Base-by-base conservation (phyloP, 2,888 invertebrate genomes). In the Plemyria rubiginata region DNA sequence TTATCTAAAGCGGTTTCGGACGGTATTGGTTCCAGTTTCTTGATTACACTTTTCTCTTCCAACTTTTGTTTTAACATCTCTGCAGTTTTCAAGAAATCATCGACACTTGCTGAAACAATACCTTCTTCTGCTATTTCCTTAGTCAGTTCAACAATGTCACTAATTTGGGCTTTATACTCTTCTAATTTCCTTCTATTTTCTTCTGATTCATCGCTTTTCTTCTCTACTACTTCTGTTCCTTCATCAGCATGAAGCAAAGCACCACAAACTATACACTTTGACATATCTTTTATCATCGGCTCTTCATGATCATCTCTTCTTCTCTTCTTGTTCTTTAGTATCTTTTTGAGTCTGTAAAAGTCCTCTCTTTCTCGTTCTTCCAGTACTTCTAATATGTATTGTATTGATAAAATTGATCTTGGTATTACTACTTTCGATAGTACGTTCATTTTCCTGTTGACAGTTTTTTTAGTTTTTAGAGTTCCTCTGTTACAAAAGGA, bases 311-410 rank as follows among this genome's bases (percentile, higher is more conserved):
- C n/a, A 1, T 64, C 43, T 9, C 60, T 52, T 9, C 60, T 60
- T 55, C 59, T 76, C 13, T 65, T 68, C 62, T 79, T 80, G 4
- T 73, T 65, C 38, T 75, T 67, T 22, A 78, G 53, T 4, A 81
- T 71, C 56, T 75, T 79, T 69, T 81, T 82, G 0, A 80, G 48
- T 68, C 82, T 73, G 50, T 71, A 82, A 38, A 79, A 79, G 7
- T 82, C 78, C 48, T 83, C 81, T 68, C 83, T 76, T 0, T 69
- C 78, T 5, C 68, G 51, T 60, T 84, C 83, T 61, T 82, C 80
- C 15, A 84, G 40, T 62, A 78, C 76, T 12, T 66, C 60, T 9
- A 68, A 45, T 43, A 83, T 82, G 41, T 83, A 84, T 6, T 43
- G 55, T 36, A 80, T 71, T 0, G 78, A 80, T 1, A 68, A 66